Conservation (phyloP, 2,113 vertebrate species). For the Euleptes europaea region DNA sequence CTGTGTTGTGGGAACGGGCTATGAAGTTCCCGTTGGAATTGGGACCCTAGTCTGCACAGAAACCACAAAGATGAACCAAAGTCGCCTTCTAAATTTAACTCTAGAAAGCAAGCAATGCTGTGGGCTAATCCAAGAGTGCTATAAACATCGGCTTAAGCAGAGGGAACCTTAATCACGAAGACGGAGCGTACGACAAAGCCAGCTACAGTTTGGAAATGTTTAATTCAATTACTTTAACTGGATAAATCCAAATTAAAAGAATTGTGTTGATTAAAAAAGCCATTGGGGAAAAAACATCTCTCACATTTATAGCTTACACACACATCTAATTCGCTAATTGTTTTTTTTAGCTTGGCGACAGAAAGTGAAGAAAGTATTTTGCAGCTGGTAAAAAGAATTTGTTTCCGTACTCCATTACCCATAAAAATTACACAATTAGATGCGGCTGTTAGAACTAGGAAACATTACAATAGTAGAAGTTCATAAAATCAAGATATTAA, state of each 20-base stretch:
- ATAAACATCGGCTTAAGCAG: constrained; percentile 16
- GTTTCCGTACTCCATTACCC: constrained; percentile 20
- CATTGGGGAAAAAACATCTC: neutral
- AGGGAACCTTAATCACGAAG: constrained; percentile 15
- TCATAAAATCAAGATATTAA: neutral
- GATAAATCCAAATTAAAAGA: constrained; percentile 30
- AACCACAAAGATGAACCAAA: neutral
- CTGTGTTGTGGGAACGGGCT: no score
- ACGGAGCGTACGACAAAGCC: constrained; percentile 23
- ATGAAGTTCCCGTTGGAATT: no score
- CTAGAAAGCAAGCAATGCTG: neutral
- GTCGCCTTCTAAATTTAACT: neutral
- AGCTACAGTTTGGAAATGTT: neutral
- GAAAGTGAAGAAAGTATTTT: constrained; percentile 23
- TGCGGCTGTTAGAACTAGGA: neutral
- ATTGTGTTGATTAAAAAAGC: constrained; percentile 40
- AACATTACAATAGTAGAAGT: neutral
- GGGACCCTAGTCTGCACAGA: no score
- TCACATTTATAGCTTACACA: constrained; percentile 23
- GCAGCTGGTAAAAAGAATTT: constrained; percentile 26
- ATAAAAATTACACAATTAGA: neutral
- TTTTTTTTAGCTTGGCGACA: constrained; percentile 16
- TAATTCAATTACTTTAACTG: constrained; percentile 10
- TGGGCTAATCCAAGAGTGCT: neutral
- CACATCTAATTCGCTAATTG: constrained; percentile 20